Evolutionary conservation across 2,113 vertebrate genomes (phyloP), one percentile per base, ranked within the genome.

Genomic region (Heterocephalus glaber): DNA sequence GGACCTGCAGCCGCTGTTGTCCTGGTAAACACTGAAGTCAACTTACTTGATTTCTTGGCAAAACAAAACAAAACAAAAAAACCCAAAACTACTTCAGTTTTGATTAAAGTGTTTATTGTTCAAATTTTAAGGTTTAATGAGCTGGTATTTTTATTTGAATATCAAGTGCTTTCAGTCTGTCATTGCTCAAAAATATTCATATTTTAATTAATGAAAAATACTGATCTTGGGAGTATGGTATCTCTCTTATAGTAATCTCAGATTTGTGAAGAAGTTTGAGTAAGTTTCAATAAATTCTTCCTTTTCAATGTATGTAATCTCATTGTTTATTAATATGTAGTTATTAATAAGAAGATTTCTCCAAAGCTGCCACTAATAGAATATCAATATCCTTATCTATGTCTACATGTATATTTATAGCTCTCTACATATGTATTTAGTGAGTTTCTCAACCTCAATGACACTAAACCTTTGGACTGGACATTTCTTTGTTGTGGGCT

Each of bases 1-100:
- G 99, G 99, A 98, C 99, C 99, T 95, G 99, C 99, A 93, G 99
- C 99, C 54, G 99, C 99, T 96, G 99, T 99, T 98, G 99, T 99
- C 98, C 98, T 99, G 99, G 99, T 99, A 99, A 98, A 99, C 97
- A 90, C 95, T 74, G 66, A 96, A 95, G 97, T 96, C 74, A 93
- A 77, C 96, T 96, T 90, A 49, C 24, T 93, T 95, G 24, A 90
- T 81, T 87, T 81, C 52, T 91, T 90, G 83, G 54, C 30, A 38
- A 86, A 85, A 72, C 28, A 47, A 26, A 79, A 77, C 7, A 68
- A 61, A 61, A 54, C 8, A 20, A 54, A 52, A 80, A 65, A 24
- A 4, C 38, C 38, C 28, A 86, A 88, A 5, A n/a, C 35, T n/a
- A 33, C 54, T 61, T 86, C 52, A 6, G 77, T 92, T 89, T 88